Evolutionary conservation across 2,113 vertebrate species (phyloP), one percentile per base, ranked within the genome.

Genomic region (Proterorhinus semilunaris): DNA sequence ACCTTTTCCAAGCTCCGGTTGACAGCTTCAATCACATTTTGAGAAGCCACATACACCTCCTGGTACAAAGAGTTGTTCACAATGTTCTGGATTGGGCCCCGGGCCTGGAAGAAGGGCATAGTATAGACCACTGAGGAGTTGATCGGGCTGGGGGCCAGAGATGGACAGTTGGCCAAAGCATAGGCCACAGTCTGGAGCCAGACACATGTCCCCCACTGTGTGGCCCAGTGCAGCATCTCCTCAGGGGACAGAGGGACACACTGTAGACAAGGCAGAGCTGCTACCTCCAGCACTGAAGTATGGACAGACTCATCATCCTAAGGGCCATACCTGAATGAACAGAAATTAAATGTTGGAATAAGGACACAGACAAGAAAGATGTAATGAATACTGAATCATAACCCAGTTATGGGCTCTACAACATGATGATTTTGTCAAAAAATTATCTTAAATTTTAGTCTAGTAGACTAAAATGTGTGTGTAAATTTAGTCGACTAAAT

Each of bases 21-120:
- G 70, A 95, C 84, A 11, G 96, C 75, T 10, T 96, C 91, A 1
- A 99, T 93, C 45, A 87, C 90, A 71, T 99, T 98, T 82, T 93
- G 91, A n/a, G 93, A 70, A 0, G 94, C 95, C 70, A 98, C 90
- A 0, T 98, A 98, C 10, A 93, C 88, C 68, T 93, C 90, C 66
- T 88, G 82, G 79, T 88, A 93, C 9, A 78, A 7, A 0, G 86
- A 83, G 79, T 94, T 93, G 83, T 91, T 88, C 59, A 91, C 92
- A 1, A 96, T 65, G 2, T 95, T 97, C 83, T 99, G 97, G 54
- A 98, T 93, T 0, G 83, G 84, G 44, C 87, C 81, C 4, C 67
- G 27, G 0, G 92, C 87, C 0, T 91, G 86, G 17, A 96, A 95
- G 84, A 80, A 90, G n/a, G 94, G 94, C 82, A 96, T 90, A 0